Evolutionary conservation across 2,113 vertebrate genomes (phyloP).

Genomic region (Phaethon lepturus): DNA sequence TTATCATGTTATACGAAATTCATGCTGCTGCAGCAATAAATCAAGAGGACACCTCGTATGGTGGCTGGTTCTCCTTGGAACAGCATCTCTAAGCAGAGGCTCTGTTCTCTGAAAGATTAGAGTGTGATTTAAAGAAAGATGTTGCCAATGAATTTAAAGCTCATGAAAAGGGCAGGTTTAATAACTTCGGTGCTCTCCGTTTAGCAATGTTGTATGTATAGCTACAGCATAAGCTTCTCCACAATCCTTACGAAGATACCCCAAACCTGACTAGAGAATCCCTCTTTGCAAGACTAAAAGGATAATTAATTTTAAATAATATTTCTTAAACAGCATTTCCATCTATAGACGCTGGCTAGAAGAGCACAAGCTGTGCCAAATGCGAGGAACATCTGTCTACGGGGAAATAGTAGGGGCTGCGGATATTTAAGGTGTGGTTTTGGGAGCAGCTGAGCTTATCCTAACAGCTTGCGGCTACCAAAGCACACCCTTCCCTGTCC

Average conservation of each 20-base stretch:
- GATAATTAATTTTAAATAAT: background rate
- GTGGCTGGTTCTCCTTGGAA: conserved; percentile 39
- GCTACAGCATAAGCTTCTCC: background rate
- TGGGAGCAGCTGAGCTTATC: background rate
- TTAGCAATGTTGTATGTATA: background rate
- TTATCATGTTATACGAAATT: conserved; percentile 43
- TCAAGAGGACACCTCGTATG: conserved; percentile 31
- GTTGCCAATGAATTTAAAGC: conserved; percentile 25
- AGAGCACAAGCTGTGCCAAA: background rate
- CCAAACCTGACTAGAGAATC: background rate
- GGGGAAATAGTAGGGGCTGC: background rate
- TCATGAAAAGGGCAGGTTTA: background rate
- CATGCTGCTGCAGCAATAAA: conserved; percentile 57
- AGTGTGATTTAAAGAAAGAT: background rate
- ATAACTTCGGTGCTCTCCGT: background rate
- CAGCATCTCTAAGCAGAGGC: conserved; percentile 11
- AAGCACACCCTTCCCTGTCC: background rate
- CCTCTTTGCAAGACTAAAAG: background rate
- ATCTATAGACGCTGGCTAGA: background rate
- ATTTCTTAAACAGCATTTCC: background rate
- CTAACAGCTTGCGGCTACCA: background rate
- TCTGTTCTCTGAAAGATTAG: conserved; percentile 31
- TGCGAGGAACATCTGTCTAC: background rate
- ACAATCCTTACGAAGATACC: background rate
- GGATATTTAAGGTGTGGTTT: background rate